A percentile compares a stretch with the other conserved stretches of the same genome.
Evolutionary conservation across 2,797 vertebrate genomes (phyloP).

Genomic region (Hyperoplus lanceolatus): DNA sequence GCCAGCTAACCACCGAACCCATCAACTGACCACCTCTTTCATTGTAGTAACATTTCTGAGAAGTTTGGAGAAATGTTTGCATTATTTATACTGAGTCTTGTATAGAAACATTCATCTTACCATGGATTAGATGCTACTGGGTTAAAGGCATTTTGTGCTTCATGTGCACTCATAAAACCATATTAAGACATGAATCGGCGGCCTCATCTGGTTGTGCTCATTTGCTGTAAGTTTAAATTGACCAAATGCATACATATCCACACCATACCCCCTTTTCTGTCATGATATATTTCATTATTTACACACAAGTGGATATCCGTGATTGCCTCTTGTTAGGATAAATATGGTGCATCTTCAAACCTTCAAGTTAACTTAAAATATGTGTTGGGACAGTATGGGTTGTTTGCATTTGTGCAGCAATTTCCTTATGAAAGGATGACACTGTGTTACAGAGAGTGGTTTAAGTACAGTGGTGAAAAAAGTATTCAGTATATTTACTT

Average conservation of each 20-base stretch:
- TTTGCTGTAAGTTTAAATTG: too few species aligned
- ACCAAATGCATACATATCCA: too few species aligned
- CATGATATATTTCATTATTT: too few species aligned
- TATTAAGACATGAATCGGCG: neutral
- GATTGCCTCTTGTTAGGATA: neutral
- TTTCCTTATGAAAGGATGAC: neutral
- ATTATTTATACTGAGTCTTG: neutral
- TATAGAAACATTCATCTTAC: neutral
- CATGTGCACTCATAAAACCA: neutral
- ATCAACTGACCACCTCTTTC: neutral
- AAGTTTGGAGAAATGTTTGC: neutral
- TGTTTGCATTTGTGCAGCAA: constrained; percentile 1
- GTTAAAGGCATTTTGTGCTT: neutral
- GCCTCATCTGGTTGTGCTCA: too few species aligned
- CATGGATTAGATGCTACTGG: too few species aligned
- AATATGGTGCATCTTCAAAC: neutral
- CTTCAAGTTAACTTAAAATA: constrained; percentile 7
- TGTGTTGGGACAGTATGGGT: neutral
- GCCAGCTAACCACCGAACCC: neutral
- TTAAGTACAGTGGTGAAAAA: neutral
- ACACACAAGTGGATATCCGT: too few species aligned
- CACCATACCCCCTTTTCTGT: too few species aligned
- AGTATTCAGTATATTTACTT: neutral
- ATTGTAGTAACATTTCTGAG: neutral
- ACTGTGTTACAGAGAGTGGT: neutral